Evolutionary conservation across 2,888 invertebrate species (phyloP).

Genomic region (Litoditis marina): DNA sequence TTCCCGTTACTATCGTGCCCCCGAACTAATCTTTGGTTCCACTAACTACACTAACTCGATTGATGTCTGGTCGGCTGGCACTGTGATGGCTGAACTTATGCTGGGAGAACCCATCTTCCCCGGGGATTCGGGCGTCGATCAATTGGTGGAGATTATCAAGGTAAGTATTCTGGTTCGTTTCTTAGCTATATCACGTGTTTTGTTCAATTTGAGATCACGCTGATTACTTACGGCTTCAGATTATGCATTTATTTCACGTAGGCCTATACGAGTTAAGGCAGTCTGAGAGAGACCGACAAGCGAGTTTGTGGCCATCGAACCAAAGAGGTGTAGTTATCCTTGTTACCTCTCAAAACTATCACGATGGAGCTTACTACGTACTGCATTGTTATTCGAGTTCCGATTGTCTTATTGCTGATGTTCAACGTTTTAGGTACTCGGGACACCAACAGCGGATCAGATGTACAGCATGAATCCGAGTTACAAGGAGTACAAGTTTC

Average conservation of each 20-base stretch:
- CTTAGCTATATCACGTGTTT: too few species aligned
- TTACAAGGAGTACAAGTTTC: slow-evolving; percentile 99
- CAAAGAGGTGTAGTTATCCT: too few species aligned
- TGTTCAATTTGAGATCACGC: too few species aligned
- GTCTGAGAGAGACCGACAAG: too few species aligned
- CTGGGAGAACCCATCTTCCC: slow-evolving; percentile 98
- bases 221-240: too few species aligned
- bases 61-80: slow-evolving; percentile 67
- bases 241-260: too few species aligned
- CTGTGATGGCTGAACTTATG: slow-evolving; percentile 92
- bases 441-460: slow-evolving; percentile 96
- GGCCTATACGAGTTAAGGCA: too few species aligned
- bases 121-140: slow-evolving; percentile 97
- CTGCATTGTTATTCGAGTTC: slow-evolving; percentile 21
- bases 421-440: slow-evolving; percentile 70
- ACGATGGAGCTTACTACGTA: too few species aligned
- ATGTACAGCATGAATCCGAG: slow-evolving; percentile 99
- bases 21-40: slow-evolving; percentile 98
- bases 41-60: slow-evolving; percentile 84
- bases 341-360: too few species aligned
- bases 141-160: slow-evolving; percentile 98
- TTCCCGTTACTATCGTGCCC: slow-evolving; percentile 86
- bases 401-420: too few species aligned
- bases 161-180: too few species aligned
- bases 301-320: too few species aligned